Base-by-base conservation (phyloP, 2,888 invertebrate genomes). In the Oligia strigilis region DNA sequence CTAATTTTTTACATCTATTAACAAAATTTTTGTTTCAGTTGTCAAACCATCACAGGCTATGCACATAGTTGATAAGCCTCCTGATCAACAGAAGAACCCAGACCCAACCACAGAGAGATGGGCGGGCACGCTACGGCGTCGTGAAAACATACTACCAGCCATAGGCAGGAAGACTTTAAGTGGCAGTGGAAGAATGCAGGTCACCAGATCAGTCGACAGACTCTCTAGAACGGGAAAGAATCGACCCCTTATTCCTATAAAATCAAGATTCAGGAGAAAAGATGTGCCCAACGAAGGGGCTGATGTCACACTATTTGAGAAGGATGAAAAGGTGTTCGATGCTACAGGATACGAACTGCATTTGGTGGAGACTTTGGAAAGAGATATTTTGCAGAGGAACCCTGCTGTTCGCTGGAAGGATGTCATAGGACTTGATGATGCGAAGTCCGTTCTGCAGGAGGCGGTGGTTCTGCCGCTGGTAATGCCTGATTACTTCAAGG, bases 401-500 rank as follows among this genome's bases (percentile, higher is more conserved):
- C 98, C 98, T 0, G 98, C 98, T 90, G 98, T 99, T n/a, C 98
- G 98, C 83, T 99, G 99, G 99, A 98, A 97, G 80, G 98, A 98
- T 92, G 98, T 98, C 23, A 98, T 98, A 4, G 98, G 98, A 1
- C 95, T 98, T 72, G 97, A 98, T 79, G 98, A 98, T 89, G 98
- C 98, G 0, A 98, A 98, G 91, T 97, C 98, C 49, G 97, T 99
- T 81, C 94, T 98, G 64, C 98, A 99, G 93, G 99, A 99, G 94
- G 99, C 99, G 3, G 98, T 99, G 88, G 99, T 99, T 0, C 94
- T 99, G 85, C 99, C 99, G 0, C 97, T 98, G 55, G 98, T 98
- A 81, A 98, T 99, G 97, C 99, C 99, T 0, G 98, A 99, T 91
- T 99, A 98, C 95, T 99, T 99, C 93, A 98, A 98, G 97, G 98